Evolutionary conservation across 2,797 vertebrate species (phyloP).

Genomic region (Pipistrellus nathusii): DNA sequence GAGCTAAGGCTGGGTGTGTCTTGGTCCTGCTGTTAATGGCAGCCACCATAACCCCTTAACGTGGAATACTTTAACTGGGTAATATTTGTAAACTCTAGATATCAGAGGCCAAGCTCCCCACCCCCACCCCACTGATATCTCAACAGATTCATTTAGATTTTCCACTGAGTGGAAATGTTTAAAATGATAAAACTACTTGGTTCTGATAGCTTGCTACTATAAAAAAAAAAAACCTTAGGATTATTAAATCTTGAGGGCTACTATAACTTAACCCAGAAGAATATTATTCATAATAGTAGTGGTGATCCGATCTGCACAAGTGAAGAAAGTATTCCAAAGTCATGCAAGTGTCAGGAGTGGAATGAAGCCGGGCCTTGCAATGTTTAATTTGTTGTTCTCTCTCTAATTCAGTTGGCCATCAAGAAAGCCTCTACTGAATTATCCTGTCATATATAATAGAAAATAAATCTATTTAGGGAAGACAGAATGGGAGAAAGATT

Average conservation of each 20-base stretch:
- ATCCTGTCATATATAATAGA: constrained; percentile 61
- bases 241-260: background rate
- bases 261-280: background rate
- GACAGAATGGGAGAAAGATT: constrained; percentile 70
- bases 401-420: constrained; percentile 60
- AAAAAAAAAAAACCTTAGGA: background rate
- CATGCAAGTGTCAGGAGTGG: background rate
- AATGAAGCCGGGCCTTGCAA: background rate
- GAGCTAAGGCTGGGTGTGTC: accelerated
- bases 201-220: background rate
- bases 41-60: background rate
- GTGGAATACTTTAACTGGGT: background rate
- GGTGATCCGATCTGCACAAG: background rate
- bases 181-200: background rate
- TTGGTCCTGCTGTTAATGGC: background rate
- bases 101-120: background rate
- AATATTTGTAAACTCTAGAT: background rate
- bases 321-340: constrained; percentile 10
- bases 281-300: background rate
- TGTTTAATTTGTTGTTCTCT: constrained; percentile 55
- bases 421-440: constrained; percentile 59
- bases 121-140: background rate
- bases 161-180: background rate
- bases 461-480: constrained; percentile 71
- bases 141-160: background rate